Evolutionary conservation across 1,140 invertebrate genomes (phyloP).

Genomic region (Muscidifurax raptorellus): DNA sequence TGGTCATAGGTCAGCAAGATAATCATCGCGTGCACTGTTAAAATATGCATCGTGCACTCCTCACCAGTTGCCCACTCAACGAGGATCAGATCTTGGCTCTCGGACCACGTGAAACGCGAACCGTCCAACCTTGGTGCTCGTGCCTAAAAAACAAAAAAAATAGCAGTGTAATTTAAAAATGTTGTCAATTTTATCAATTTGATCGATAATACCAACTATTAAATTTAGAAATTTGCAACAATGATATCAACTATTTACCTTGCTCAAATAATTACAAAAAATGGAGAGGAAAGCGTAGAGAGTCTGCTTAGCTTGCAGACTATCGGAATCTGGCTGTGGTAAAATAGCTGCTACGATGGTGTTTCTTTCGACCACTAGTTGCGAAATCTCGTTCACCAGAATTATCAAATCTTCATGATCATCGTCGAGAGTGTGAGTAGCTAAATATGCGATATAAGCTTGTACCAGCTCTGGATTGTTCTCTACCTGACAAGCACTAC

Average conservation of each 20-base stretch:
- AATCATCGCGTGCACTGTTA: slow-evolving; percentile 96
- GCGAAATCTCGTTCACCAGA: slow-evolving; percentile 88
- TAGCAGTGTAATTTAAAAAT: background rate
- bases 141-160: slow-evolving; percentile 75
- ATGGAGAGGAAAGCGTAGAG: slow-evolving; percentile 87
- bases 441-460: slow-evolving; percentile 92
- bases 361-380: slow-evolving; percentile 94
- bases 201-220: background rate
- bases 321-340: slow-evolving; percentile 78
- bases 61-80: slow-evolving; percentile 92
- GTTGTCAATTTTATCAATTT: background rate
- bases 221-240: background rate
- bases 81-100: slow-evolving; percentile 83
- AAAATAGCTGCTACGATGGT: slow-evolving; percentile 91
- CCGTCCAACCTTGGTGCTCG: slow-evolving; percentile 78
- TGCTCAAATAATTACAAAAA: slow-evolving; percentile 83
- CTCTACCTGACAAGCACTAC: slow-evolving; percentile 93
- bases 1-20: slow-evolving; percentile 91
- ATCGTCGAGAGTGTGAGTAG: slow-evolving; percentile 82
- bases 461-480: slow-evolving; percentile 90
- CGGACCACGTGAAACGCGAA: slow-evolving; percentile 76
- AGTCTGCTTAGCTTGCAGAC: slow-evolving; percentile 77
- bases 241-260: slow-evolving; percentile 33
- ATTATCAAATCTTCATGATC: slow-evolving; percentile 80
- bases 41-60: slow-evolving; percentile 88